Conservation (phyloP, 2,113 vertebrate species). For the Tor tambroides region DNA sequence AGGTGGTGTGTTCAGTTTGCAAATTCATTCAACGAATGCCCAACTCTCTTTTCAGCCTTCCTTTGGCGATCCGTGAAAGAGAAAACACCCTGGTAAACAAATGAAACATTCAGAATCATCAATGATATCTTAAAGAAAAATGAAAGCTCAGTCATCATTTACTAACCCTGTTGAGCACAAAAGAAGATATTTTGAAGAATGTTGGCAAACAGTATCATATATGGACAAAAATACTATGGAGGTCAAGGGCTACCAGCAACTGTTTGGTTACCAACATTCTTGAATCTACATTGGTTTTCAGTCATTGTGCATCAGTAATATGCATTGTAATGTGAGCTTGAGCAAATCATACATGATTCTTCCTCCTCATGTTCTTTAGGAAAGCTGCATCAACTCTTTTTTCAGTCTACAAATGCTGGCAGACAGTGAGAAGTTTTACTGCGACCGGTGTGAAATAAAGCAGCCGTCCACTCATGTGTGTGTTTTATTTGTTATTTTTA, state of each 20-base stretch:
- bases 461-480: slow-evolving; percentile 64
- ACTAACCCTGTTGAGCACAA: too few species aligned
- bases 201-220: too few species aligned
- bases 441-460: slow-evolving; percentile 64
- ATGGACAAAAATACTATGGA: too few species aligned
- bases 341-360: neutral
- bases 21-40: slow-evolving; percentile 26
- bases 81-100: slow-evolving; percentile 66
- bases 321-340: neutral
- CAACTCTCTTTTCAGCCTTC: slow-evolving; percentile 68
- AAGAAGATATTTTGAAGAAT: too few species aligned
- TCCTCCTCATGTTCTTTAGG: slow-evolving; percentile 54
- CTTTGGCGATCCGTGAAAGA: slow-evolving; percentile 61
- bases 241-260: too few species aligned
- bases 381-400: slow-evolving; percentile 67
- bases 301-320: neutral
- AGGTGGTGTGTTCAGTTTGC: slow-evolving; percentile 66
- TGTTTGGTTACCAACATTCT: too few species aligned
- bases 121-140: too few species aligned
- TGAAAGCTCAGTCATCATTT: too few species aligned
- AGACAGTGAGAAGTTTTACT: slow-evolving; percentile 61
- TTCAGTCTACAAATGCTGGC: slow-evolving; percentile 65
- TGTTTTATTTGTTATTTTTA: neutral
- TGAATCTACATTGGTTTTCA: neutral
- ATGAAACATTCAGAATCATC: too few species aligned